Conservation (phyloP, 2,113 vertebrate species). For the Gulo gulo region DNA sequence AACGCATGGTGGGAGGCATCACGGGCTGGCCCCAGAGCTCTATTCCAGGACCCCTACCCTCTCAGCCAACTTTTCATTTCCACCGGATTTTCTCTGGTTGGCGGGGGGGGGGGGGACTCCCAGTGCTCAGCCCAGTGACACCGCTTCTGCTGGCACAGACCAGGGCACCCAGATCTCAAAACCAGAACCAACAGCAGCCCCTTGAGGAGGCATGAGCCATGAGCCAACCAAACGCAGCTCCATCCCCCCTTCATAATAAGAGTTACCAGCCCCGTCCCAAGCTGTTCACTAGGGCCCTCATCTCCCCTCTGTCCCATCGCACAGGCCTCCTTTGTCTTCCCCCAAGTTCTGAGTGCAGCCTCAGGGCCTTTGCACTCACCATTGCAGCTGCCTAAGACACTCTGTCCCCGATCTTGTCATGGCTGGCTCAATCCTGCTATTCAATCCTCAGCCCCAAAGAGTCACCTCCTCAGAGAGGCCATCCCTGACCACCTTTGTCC, state of each 20-base stretch:
- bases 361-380: neutral
- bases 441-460: neutral
- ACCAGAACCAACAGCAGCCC: neutral
- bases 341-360: neutral
- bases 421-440: neutral
- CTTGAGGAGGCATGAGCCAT: neutral
- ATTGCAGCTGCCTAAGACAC: neutral
- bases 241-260: neutral
- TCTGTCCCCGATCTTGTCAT: neutral
- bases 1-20: fast-evolving
- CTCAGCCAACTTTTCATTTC: neutral
- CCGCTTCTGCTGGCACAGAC: neutral
- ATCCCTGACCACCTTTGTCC: neutral
- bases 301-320: neutral
- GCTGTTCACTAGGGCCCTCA: neutral
- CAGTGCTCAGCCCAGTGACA: neutral
- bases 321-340: neutral
- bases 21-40: neutral
- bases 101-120: neutral
- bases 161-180: neutral
- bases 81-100: neutral
- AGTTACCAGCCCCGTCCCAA: neutral
- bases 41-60: neutral
- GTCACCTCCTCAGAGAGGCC: neutral
- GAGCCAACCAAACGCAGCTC: neutral